Evolutionary conservation across 2,113 vertebrate genomes (phyloP).

Genomic region (Patagioenas fasciata): DNA sequence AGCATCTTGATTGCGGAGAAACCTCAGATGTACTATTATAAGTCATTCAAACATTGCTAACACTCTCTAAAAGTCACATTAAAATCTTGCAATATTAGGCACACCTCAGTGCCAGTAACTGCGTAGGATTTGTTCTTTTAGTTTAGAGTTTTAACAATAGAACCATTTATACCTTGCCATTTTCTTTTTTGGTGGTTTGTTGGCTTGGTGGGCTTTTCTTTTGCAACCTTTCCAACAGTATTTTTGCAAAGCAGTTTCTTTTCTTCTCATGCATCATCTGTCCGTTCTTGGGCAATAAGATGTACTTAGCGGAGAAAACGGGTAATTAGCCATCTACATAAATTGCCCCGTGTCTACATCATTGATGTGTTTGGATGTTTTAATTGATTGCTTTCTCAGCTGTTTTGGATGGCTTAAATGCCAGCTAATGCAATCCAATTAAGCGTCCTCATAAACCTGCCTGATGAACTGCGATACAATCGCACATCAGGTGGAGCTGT

Average conservation of each 20-base stretch:
- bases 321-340: conserved; percentile 39
- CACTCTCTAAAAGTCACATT: not conserved
- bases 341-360: conserved; percentile 23
- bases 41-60: not conserved
- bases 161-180: not conserved
- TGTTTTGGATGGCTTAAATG: conserved; percentile 34
- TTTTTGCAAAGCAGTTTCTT: not conserved
- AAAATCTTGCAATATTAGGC: not conserved
- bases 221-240: not conserved
- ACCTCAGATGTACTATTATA: not conserved
- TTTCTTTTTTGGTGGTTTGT: not conserved
- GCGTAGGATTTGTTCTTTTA: not conserved
- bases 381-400: conserved; percentile 46
- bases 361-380: conserved; percentile 49
- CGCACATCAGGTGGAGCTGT: not conserved
- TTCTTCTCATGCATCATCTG: not conserved
- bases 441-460: conserved; percentile 54
- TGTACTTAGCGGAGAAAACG: not conserved
- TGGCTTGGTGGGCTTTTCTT: not conserved
- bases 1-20: conserved; percentile 27
- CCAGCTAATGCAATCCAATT: conserved; percentile 57
- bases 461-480: conserved; percentile 35
- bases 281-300: not conserved
- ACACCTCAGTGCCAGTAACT: not conserved
- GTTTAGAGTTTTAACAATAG: not conserved